A percentile compares a stretch with the other conserved stretches of the same genome.
These are phyloP conservation scores for Telmatherina bonti DNA, from an alignment of 2,797 vertebrate species.

Conservation along the genomic window DNA sequence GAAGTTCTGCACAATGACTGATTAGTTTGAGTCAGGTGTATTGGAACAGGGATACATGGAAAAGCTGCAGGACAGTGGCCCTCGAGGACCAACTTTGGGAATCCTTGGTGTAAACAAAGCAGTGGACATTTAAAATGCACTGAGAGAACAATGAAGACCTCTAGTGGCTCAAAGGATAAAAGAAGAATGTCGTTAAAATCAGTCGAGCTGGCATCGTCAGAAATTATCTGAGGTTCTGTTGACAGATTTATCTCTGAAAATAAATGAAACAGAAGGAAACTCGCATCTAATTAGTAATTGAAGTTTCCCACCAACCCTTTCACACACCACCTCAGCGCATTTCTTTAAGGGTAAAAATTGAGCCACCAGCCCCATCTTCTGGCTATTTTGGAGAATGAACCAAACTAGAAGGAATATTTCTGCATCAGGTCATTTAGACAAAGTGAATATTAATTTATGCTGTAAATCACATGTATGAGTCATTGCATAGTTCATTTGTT, in stretches of 20 bases:
- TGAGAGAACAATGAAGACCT: neutral
- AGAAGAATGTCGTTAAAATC: neutral
- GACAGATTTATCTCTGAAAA: neutral
- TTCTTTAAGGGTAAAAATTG: neutral
- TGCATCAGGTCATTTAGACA: no score
- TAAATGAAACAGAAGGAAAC: neutral
- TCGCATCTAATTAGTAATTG: neutral
- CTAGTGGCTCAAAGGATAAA: neutral
- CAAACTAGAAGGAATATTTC: neutral
- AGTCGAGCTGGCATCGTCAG: neutral
- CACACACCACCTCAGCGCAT: no score
- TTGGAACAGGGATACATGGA: no score
- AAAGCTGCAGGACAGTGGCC: no score
- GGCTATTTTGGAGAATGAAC: slow-evolving; percentile 1
- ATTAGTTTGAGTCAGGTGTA: no score
- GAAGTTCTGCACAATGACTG: no score
- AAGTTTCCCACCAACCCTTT: neutral
- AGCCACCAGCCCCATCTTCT: slow-evolving; percentile 24
- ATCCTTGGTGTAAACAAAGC: neutral
- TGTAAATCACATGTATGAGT: neutral
- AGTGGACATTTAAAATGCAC: neutral
- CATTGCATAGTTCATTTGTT: neutral
- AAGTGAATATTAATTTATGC: neutral
- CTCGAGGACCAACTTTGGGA: no score
- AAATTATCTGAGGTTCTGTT: neutral